Conservation (phyloP, 2,888 invertebrate genomes). For the Hofmannophila pseudospretella region DNA sequence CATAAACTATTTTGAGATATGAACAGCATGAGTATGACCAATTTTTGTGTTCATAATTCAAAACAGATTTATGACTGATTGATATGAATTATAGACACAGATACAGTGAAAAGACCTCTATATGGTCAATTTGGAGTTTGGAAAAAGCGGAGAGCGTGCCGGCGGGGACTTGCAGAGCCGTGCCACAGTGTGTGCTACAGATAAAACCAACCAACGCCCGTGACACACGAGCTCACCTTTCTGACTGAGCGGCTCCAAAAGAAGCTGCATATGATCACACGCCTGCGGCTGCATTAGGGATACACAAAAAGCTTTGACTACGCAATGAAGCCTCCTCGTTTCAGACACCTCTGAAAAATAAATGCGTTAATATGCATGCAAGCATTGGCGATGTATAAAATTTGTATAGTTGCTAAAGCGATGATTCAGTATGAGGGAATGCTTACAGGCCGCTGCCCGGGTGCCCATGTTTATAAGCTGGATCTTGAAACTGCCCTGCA, state of each 20-base stretch:
- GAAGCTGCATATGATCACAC: slow-evolving; percentile 54
- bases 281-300: slow-evolving; percentile 59
- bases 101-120: slow-evolving; percentile 4
- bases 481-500: slow-evolving; percentile 84
- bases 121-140: slow-evolving; percentile 10
- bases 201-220: slow-evolving; percentile 33
- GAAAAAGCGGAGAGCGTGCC: slow-evolving; percentile 35
- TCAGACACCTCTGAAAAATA: slow-evolving; percentile 69
- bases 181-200: slow-evolving; percentile 33
- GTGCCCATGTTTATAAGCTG: slow-evolving; percentile 92
- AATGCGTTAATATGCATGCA: slow-evolving; percentile 68
- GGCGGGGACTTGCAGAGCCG: slow-evolving; percentile 25
- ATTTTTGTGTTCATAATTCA: neutral
- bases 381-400: slow-evolving; percentile 25
- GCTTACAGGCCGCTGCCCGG: slow-evolving; percentile 94
- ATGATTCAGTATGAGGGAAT: slow-evolving; percentile 8
- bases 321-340: slow-evolving; percentile 49
- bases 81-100: neutral
- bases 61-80: neutral
- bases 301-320: slow-evolving; percentile 70
- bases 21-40: neutral
- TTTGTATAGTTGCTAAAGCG: slow-evolving; percentile 24
- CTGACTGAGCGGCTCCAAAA: slow-evolving; percentile 60
- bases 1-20: neutral
- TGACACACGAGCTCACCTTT: slow-evolving; percentile 66